phyloP scores from a whole-genome alignment of 2,113 vertebrate species.

The Malurus cyaneus region DNA sequence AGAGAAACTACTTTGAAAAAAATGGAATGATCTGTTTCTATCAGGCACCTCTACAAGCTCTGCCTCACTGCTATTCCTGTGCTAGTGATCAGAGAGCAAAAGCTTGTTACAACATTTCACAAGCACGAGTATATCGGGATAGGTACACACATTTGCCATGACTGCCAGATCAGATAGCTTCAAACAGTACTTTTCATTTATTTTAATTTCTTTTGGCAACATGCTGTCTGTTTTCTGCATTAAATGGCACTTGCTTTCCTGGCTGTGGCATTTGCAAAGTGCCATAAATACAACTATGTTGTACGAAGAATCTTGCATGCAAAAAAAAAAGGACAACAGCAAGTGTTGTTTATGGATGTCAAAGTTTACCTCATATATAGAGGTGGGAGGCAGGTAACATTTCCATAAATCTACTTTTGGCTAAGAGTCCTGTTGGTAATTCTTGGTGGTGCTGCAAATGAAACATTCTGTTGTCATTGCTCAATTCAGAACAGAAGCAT shows the following conservation, averaged over 20 bases:
- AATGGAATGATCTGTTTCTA: neutral
- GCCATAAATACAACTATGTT: neutral
- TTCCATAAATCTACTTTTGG: neutral
- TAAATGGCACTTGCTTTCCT: neutral
- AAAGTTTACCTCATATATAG: neutral
- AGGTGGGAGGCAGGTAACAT: neutral
- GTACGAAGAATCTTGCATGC: neutral
- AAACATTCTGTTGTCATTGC: neutral
- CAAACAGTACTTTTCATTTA: neutral
- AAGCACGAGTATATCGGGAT: neutral
- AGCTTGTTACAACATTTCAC: neutral
- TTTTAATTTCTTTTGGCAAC: neutral
- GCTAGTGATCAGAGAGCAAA: neutral
- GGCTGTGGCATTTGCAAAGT: neutral
- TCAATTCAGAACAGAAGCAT: neutral
- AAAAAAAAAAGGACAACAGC: neutral
- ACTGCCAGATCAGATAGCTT: neutral
- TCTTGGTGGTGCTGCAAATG: neutral
- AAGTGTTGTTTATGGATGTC: neutral
- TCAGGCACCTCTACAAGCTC: neutral
- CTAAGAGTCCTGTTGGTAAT: neutral
- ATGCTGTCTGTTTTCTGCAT: neutral
- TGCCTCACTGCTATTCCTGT: neutral
- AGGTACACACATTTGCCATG: neutral
- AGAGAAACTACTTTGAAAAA: neutral